phyloP scores from a whole-genome alignment of 2,113 vertebrate species.

The Muntiacus reevesi region DNA sequence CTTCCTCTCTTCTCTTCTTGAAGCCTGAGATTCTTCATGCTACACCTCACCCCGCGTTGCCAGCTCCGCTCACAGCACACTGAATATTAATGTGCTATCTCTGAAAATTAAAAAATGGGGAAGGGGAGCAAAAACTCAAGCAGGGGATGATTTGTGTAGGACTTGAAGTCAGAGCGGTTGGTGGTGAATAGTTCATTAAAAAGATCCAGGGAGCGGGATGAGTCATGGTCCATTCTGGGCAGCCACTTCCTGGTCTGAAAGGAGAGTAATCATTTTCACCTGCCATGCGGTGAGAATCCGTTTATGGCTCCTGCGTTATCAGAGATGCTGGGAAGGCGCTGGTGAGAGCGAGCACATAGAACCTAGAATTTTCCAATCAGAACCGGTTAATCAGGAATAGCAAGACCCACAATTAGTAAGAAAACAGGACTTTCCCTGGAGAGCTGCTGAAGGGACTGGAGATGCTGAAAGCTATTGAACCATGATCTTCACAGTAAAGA shows the following conservation, averaged over 20 bases:
- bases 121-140: background rate
- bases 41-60: too few relatives aligned
- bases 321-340: background rate
- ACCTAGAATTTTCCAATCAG: background rate
- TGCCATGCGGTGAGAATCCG: conserved; percentile 11
- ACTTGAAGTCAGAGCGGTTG: background rate
- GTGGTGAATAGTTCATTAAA: conserved; percentile 15
- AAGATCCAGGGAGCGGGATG: background rate
- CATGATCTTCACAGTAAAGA: background rate
- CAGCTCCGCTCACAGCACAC: background rate
- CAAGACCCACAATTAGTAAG: background rate
- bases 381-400: background rate
- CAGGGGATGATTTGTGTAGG: background rate
- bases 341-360: background rate
- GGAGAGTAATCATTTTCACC: conserved; percentile 35
- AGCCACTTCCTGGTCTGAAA: conserved; percentile 32
- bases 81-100: background rate
- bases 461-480: background rate
- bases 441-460: background rate
- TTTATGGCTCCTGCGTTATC: conserved; percentile 12
- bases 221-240: conserved; percentile 14
- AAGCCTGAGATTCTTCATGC: background rate
- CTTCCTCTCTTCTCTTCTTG: background rate
- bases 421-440: background rate
- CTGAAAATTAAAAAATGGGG: background rate